phyloP scores from a whole-genome alignment of 2,113 vertebrate genomes.

The Telmatochromis sp. region DNA sequence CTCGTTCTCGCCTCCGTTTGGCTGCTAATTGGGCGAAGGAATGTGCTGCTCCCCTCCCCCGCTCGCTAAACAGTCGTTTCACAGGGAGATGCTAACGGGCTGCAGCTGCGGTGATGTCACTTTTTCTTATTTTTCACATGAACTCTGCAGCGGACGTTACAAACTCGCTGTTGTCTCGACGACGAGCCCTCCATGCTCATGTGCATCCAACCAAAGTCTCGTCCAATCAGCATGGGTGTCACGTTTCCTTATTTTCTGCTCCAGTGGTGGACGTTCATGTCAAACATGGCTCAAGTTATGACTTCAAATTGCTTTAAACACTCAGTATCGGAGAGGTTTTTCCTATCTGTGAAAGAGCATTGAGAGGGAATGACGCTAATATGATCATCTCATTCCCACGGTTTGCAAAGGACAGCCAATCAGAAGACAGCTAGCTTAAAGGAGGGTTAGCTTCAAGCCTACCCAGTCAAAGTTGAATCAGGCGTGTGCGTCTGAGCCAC shows the following conservation, averaged over 20 bases:
- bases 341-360: background rate
- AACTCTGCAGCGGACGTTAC: background rate
- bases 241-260: background rate
- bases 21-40: background rate
- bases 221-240: fast-evolving
- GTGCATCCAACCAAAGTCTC: background rate
- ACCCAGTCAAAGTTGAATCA: background rate
- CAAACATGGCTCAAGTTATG: background rate
- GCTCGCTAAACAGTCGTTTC: background rate
- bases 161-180: background rate
- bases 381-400: background rate
- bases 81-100: background rate
- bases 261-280: background rate
- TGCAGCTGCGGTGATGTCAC: background rate
- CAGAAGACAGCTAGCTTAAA: background rate
- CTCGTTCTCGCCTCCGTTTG: background rate
- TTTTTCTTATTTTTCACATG: background rate
- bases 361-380: fast-evolving
- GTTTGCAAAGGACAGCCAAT: fast-evolving
- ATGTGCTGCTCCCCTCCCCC: background rate
- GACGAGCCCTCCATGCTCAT: no score
- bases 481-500: background rate
- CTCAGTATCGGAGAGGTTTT: background rate
- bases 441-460: background rate
- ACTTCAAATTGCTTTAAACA: no score